Conservation (phyloP, 64 coral and sea anemone species). For the Montipora capricornis region DNA sequence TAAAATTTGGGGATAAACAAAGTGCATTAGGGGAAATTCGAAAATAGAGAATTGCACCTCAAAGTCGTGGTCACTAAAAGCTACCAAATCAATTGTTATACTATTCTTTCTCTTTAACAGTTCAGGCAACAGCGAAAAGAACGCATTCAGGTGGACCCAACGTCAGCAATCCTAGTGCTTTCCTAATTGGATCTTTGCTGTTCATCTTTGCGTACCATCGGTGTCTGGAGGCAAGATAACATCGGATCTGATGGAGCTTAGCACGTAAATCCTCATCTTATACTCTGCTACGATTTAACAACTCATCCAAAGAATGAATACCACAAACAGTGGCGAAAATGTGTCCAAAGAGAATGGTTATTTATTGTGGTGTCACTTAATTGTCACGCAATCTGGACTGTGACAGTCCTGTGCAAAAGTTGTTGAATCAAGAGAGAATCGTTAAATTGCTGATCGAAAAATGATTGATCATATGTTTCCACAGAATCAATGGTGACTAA, state of each 20-base stretch:
- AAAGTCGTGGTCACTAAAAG: too few species aligned
- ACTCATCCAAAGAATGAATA: background rate
- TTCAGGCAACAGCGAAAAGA: background rate
- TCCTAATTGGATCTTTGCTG: background rate
- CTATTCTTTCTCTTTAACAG: background rate
- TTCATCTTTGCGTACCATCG: background rate
- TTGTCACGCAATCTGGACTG: background rate
- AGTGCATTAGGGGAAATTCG: background rate
- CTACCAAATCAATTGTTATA: too few species aligned
- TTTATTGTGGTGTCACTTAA: background rate
- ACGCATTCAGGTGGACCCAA: slow-evolving; percentile 4
- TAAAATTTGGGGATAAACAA: too few species aligned
- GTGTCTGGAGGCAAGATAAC: slow-evolving; percentile 28
- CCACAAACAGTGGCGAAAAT: background rate
- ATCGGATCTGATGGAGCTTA: background rate
- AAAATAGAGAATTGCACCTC: background rate
- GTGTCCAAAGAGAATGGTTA: background rate
- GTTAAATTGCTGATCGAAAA: background rate
- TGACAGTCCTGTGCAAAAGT: background rate
- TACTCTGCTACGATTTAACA: too few species aligned
- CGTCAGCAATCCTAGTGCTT: background rate
- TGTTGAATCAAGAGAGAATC: background rate
- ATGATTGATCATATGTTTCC: background rate
- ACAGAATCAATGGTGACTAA: background rate
- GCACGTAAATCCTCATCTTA: too few species aligned